A percentile compares a stretch with the other conserved stretches of the same genome.
Evolutionary conservation across 2,113 vertebrate genomes (phyloP).

Genomic region (Meriones unguiculatus): DNA sequence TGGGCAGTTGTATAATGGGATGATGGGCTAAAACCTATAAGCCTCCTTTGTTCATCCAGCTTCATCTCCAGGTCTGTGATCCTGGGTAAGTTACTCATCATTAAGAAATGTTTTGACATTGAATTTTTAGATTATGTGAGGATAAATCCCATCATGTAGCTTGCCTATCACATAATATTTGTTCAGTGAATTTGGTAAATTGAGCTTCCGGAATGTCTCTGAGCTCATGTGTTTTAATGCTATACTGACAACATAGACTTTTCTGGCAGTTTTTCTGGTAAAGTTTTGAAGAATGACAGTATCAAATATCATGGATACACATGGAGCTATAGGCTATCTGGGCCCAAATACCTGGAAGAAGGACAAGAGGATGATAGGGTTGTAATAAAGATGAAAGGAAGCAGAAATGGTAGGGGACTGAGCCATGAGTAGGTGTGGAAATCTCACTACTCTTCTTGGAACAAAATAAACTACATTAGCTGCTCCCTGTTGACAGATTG

Average conservation of each 20-base stretch:
- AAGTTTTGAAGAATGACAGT: not conserved
- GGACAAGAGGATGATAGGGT: not conserved
- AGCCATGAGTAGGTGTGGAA: not conserved
- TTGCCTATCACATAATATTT: not conserved
- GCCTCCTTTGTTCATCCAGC: not conserved
- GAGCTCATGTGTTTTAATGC: not conserved
- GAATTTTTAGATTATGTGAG: not conserved
- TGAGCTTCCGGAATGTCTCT: not conserved
- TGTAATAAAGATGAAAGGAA: not conserved
- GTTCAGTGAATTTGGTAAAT: not conserved
- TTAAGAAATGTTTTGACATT: not conserved
- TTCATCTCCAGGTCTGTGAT: not conserved
- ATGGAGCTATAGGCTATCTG: not conserved
- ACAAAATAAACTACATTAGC: not conserved
- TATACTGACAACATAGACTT: not conserved
- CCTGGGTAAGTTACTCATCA: not conserved
- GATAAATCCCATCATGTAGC: too few relatives aligned
- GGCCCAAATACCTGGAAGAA: not conserved
- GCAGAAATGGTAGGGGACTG: not conserved
- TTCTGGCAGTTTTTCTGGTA: not conserved
- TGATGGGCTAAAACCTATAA: not conserved
- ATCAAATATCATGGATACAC: not conserved
- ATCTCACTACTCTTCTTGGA: not conserved
- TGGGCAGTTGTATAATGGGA: not conserved
- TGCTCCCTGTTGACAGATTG: not conserved